Evolutionary conservation across 1,140 invertebrate genomes (phyloP), one percentile per base, ranked within the genome.

Genomic region (Rhysida immarginata): DNA sequence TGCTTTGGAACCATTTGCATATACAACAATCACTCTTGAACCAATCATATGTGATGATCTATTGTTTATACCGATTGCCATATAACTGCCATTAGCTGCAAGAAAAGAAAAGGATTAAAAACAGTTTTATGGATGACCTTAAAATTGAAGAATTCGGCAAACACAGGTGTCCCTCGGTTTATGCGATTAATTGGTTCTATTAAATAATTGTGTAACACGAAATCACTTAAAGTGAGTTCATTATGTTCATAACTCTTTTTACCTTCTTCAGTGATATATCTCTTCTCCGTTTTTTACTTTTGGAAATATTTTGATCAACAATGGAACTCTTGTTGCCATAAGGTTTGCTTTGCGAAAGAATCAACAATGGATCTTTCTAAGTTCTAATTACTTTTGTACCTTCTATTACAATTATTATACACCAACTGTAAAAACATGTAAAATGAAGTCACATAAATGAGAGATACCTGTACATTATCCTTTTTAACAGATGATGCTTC

Each of bases 51-150:
- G 74, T 2, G 74, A 73, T 2, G 73, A 68, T 1, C 80, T 81
- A 25, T 87, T 87, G 26, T 87, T 90, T 18, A 91, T 67, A 35
- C 89, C 89, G 68, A 91, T 92, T 20, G 85, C 81, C 77, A 92
- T 81, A 66, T 91, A 94, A 59, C 87, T 86, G 62, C 84, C 72
- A 61, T 83, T 78, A 0, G 65, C 82, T 71, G 77, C 68, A 41
- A 41, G 35, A 11, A 41, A n/a, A 11, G 35, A n/a, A 41, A 41
- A n/a, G n/a, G 11, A 11, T 11, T 41, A 41, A 41, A 11, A 41
- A 41, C 11, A 41, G 35, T 11, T 41, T 41, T 11, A 41, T 41
- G 11, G 35, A 41, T 11, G 11, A 41, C 35, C 35, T 41, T 11
- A n/a, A 11, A 11, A 11, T 11, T 11, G n/a, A 11, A 41, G 35